These are phyloP conservation scores for Trachelipus rathkii DNA, from an alignment of 1,140 invertebrate species.

Conservation along the genomic window DNA sequence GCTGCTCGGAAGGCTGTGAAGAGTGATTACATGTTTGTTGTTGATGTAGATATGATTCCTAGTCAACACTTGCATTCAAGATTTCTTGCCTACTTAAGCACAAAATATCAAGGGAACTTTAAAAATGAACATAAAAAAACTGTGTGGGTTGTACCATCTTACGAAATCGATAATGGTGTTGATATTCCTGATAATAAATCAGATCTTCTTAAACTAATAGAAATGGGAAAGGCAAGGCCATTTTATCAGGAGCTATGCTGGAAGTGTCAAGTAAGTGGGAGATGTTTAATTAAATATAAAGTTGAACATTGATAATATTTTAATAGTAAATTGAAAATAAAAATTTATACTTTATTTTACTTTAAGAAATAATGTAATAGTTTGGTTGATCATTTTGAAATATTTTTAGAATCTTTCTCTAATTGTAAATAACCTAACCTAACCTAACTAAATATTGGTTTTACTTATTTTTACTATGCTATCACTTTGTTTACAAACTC, in stretches of 20 bases:
- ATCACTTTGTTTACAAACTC: too few relatives aligned
- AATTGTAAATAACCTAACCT: too few relatives aligned
- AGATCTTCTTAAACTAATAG: conserved; percentile 52
- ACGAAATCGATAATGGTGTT: conserved; percentile 53
- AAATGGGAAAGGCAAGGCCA: conserved; percentile 52
- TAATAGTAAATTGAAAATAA: too few relatives aligned
- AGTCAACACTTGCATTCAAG: conserved; percentile 51
- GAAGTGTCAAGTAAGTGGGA: conserved; percentile 55
- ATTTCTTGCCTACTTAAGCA: conserved; percentile 52
- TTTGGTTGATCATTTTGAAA: too few relatives aligned
- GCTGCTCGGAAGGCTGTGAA: conserved; percentile 53
- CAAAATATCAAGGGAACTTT: conserved; percentile 27
- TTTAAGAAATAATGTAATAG: too few relatives aligned
- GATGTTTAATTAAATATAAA: conserved; percentile 9
- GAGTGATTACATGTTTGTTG: conserved; percentile 56
- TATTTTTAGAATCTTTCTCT: too few relatives aligned
- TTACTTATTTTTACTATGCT: too few relatives aligned
- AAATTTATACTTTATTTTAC: too few relatives aligned
- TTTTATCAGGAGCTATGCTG: conserved; percentile 60
- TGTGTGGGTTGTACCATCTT: conserved; percentile 58
- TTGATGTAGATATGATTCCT: conserved; percentile 60
- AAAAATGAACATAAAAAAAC: conserved; percentile 49
- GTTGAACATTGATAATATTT: too few relatives aligned
- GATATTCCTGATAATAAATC: conserved; percentile 53
- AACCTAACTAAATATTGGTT: too few relatives aligned